Conservation (phyloP, 2,797 vertebrate genomes). For the Miichthys miiuy region DNA sequence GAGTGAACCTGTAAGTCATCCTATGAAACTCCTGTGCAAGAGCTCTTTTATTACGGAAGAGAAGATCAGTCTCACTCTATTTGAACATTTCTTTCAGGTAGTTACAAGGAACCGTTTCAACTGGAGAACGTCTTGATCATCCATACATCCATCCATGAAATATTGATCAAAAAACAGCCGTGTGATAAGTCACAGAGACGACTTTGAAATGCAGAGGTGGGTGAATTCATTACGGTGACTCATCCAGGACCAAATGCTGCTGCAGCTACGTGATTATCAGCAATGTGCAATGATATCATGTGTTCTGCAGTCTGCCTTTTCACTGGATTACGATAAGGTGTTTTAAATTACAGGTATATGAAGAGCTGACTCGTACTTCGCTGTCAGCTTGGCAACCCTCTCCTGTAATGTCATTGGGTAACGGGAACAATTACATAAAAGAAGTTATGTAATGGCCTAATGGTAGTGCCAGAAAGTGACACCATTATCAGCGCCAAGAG, state of each 20-base stretch:
- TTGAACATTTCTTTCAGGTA: slow-evolving; percentile 18
- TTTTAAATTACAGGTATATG: slow-evolving; percentile 64
- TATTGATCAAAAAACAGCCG: slow-evolving; percentile 59
- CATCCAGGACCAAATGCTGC: slow-evolving; percentile 39
- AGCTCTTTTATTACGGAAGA: slow-evolving; percentile 7
- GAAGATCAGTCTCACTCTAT: neutral
- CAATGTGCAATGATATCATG: slow-evolving; percentile 17
- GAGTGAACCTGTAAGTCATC: slow-evolving; percentile 11
- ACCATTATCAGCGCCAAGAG: slow-evolving; percentile 14
- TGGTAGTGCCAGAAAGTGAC: slow-evolving; percentile 36
- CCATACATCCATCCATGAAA: slow-evolving; percentile 63
- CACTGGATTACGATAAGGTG: slow-evolving; percentile 16
- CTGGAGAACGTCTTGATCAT: slow-evolving; percentile 43
- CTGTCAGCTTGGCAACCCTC: slow-evolving; percentile 39
- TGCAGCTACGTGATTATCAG: slow-evolving; percentile 41
- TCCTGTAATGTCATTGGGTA: slow-evolving; percentile 45
- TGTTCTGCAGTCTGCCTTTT: slow-evolving; percentile 35
- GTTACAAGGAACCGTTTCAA: slow-evolving; percentile 42
- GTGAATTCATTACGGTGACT: slow-evolving; percentile 57
- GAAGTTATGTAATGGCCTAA: slow-evolving; percentile 60
- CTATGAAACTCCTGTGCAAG: slow-evolving; percentile 18
- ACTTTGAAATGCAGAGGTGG: slow-evolving; percentile 70
- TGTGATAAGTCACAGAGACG: slow-evolving; percentile 53
- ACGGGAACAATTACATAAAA: slow-evolving; percentile 66
- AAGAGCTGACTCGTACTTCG: slow-evolving; percentile 37